Evolutionary conservation across 1,140 invertebrate genomes (phyloP).

Genomic region (Cephus cinctus): DNA sequence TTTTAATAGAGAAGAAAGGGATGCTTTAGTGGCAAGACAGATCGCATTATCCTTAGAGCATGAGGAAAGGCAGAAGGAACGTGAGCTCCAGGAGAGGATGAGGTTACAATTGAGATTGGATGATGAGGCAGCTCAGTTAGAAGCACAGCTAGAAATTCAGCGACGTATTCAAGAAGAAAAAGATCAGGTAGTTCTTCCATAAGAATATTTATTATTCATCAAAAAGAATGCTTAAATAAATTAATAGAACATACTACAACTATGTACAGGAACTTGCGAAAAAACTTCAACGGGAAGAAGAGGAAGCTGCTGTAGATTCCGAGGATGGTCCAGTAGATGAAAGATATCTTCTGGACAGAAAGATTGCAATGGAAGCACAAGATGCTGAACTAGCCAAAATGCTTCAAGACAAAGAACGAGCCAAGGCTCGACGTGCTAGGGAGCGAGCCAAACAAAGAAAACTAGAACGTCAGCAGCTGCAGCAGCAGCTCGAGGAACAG

Average conservation of each 20-base stretch:
- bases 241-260: conserved; percentile 14
- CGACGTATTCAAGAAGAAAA: conserved; percentile 61
- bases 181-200: conserved; percentile 57
- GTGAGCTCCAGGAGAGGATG: conserved; percentile 56
- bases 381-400: conserved; percentile 87
- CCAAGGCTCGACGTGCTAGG: conserved; percentile 66
- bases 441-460: conserved; percentile 68
- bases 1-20: conserved; percentile 65
- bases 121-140: conserved; percentile 51
- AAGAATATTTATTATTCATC: neutral
- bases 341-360: conserved; percentile 67
- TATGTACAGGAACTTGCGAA: conserved; percentile 63
- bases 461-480: conserved; percentile 60
- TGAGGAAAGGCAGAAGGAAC: conserved; percentile 61
- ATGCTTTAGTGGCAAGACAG: conserved; percentile 66
- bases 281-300: conserved; percentile 67
- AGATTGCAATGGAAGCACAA: conserved; percentile 85
- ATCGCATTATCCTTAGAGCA: conserved; percentile 64
- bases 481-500: conserved; percentile 43
- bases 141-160: conserved; percentile 43
- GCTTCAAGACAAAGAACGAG: conserved; percentile 82
- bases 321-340: conserved; percentile 62
- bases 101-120: conserved; percentile 47
- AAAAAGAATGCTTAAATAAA: neutral
- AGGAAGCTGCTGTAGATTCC: conserved; percentile 40